These are phyloP conservation scores for Alsophila aescularia DNA, from an alignment of 2,888 invertebrate species.

Conservation along the genomic window DNA sequence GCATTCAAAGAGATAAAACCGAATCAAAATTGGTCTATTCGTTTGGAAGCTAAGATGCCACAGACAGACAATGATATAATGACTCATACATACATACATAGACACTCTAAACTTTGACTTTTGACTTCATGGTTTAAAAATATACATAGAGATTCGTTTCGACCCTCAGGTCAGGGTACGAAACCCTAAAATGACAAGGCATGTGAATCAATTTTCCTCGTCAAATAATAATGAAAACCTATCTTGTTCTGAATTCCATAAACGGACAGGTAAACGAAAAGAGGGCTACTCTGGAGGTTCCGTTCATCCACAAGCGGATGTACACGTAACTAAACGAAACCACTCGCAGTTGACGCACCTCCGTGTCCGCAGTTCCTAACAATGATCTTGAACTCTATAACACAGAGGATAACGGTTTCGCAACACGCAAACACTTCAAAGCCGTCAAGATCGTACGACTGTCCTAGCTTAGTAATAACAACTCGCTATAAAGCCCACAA, in stretches of 20 bases:
- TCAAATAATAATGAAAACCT: background rate
- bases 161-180: too few relatives aligned
- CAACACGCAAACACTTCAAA: constrained; percentile 16
- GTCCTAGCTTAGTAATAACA: constrained; percentile 15
- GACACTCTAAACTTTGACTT: too few relatives aligned
- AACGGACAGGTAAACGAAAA: background rate
- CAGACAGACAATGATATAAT: too few relatives aligned
- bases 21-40: too few relatives aligned
- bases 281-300: background rate
- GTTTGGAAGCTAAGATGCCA: too few relatives aligned
- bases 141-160: too few relatives aligned
- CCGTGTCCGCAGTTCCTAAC: background rate
- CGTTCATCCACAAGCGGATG: background rate
- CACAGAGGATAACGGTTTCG: constrained; percentile 11
- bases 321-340: background rate
- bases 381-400: constrained; percentile 19
- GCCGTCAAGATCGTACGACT: constrained; percentile 21
- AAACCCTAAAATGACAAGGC: too few relatives aligned
- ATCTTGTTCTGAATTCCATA: background rate
- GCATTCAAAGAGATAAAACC: too few relatives aligned
- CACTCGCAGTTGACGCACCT: background rate
- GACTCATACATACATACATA: too few relatives aligned
- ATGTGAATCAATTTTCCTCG: background rate
- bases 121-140: too few relatives aligned
- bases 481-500: constrained; percentile 18